phyloP scores from a whole-genome alignment of 2,888 invertebrate species.

The Phyllotreta striolata region DNA sequence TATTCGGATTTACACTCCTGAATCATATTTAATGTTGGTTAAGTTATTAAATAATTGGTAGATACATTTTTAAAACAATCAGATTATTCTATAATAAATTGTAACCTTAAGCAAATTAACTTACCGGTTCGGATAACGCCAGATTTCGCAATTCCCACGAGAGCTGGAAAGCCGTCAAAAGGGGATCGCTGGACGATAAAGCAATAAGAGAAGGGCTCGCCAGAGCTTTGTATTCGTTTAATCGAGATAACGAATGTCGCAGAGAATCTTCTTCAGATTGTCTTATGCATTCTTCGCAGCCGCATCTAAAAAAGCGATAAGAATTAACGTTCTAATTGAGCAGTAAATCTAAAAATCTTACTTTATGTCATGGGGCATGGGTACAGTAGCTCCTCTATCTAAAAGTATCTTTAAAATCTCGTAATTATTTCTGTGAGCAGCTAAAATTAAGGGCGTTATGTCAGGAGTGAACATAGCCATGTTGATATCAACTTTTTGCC shows the following conservation, averaged over 20 bases:
- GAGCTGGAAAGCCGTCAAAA: constrained; percentile 92
- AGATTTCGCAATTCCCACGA: constrained; percentile 93
- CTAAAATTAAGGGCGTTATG: constrained; percentile 91
- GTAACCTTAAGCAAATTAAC: constrained; percentile 1
- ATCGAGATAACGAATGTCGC: constrained; percentile 84
- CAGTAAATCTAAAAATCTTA: constrained; percentile 52
- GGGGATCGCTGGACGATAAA: constrained; percentile 89
- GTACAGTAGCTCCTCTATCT: constrained; percentile 90
- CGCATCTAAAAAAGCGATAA: constrained; percentile 68
- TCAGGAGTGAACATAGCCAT: constrained; percentile 90
- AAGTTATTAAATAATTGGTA: not conserved
- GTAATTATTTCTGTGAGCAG: constrained; percentile 94
- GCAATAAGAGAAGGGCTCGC: constrained; percentile 95
- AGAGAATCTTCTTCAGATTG: constrained; percentile 78
- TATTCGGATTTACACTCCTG: constrained; percentile 92
- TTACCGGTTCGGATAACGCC: constrained; percentile 84
- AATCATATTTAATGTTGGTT: constrained; percentile 7
- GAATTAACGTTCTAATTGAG: not conserved
- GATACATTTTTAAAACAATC: not conserved
- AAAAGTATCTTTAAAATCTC: constrained; percentile 93
- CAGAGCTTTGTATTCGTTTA: constrained; percentile 92
- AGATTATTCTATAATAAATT: no score
- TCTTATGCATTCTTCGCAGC: constrained; percentile 87
- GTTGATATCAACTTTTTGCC: constrained; percentile 85
- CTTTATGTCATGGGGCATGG: constrained; percentile 88